These are phyloP conservation scores for human DNA, from an alignment of 2,113 vertebrate genomes.

Conservation along the genomic window GRCh38 chr2:48852501-48853000, in stretches of 20 bases:
- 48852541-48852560: neutral
- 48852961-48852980: neutral
- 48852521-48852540: neutral
- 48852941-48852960: neutral
- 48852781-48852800: neutral
- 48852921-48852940: neutral
- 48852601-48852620: neutral
- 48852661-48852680: neutral
- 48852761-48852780: neutral
- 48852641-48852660: neutral
- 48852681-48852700: neutral
- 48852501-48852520: neutral
- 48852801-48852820: neutral
- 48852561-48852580: neutral
- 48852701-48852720: neutral
- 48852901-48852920: neutral
- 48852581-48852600: neutral
- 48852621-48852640: neutral
- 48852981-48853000: neutral
- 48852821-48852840: neutral
- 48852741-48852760: neutral
- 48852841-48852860: neutral
- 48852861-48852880: neutral
- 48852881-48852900: neutral
- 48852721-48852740: neutral